These are phyloP conservation scores for Rhabdomys dilectus DNA, from an alignment of 2,113 vertebrate species.

Conservation along the genomic window DNA sequence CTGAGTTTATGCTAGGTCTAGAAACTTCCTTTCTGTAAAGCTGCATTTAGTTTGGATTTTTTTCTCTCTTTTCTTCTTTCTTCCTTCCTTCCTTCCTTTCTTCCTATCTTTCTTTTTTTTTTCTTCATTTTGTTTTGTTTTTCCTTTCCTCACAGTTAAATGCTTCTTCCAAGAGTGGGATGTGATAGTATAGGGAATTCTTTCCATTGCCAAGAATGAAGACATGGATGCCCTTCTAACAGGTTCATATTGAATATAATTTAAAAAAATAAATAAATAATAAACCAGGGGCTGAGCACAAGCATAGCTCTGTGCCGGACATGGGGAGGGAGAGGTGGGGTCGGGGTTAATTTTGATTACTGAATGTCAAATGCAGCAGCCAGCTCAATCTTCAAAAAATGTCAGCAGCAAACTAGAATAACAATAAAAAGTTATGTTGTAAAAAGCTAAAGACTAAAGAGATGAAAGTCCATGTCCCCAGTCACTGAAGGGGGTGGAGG, in stretches of 20 bases:
- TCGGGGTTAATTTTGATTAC: background rate
- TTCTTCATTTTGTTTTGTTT: background rate
- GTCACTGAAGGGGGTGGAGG: background rate
- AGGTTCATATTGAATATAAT: background rate
- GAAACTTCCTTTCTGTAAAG: background rate
- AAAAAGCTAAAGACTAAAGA: background rate
- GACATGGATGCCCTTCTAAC: background rate
- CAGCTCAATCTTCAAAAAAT: background rate
- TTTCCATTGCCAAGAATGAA: background rate
- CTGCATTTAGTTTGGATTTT: background rate
- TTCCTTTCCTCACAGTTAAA: slow-evolving; percentile 5
- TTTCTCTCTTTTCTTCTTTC: background rate
- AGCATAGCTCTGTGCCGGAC: background rate
- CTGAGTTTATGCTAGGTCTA: background rate
- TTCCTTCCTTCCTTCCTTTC: background rate
- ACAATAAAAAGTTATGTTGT: background rate
- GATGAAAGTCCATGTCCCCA: background rate
- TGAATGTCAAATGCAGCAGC: background rate
- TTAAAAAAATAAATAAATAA: background rate
- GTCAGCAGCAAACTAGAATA: background rate
- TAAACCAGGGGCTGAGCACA: background rate
- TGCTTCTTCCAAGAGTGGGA: background rate
- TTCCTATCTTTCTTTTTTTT: background rate
- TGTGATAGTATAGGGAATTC: background rate
- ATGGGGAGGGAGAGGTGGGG: background rate